Evolutionary conservation across 2,113 vertebrate genomes (phyloP), one percentile per base, ranked within the genome.

Genomic region (Rhinoderma darwinii): DNA sequence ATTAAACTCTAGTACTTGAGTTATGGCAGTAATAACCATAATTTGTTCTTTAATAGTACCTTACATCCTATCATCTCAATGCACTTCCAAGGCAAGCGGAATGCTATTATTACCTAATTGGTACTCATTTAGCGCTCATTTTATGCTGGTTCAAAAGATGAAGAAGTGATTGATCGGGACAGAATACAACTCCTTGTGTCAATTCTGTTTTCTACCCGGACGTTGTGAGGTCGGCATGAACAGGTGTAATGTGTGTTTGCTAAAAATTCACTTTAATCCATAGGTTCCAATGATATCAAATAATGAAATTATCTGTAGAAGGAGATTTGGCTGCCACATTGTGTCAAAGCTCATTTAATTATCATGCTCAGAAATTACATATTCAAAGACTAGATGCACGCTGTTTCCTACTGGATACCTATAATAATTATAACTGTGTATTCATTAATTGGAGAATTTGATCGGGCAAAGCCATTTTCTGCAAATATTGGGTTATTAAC

Each of bases 31-130:
- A 86, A 86, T 86, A 81, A 81, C 85, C 77, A 82, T 86, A 14
- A 86, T 86, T 86, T 86, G 85, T 81, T 56, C 77, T 20, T 80
- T 86, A 86, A 86, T 86, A 86, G 85, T 47, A 86, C 85, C 85
- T 80, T 82, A 17, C 85, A 47, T 79, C 84, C 84, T 81, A 80
- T 86, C 76, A 86, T 86, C 85, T 82, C 77, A 25, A 35, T 61
- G 77, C 85, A 86, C 85, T 86, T 86, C 77, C 43, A 81, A 82
- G 77, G 85, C 61, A 86, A 43, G 66, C 61, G 25, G 66, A 73
- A 82, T 70, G 85, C 85, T 86, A 74, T 86, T 81, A 86, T 86
- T 86, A 81, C 77, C 77, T 86, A 82, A 82, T 86, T 86, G 85
- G 25, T 25, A 51, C 61, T 86, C 84, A 70, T 86, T 68, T 54